These are phyloP conservation scores for Patiria miniata DNA, from an alignment of 35 echinoderm and acorn worm genomes.

Conservation along the genomic window DNA sequence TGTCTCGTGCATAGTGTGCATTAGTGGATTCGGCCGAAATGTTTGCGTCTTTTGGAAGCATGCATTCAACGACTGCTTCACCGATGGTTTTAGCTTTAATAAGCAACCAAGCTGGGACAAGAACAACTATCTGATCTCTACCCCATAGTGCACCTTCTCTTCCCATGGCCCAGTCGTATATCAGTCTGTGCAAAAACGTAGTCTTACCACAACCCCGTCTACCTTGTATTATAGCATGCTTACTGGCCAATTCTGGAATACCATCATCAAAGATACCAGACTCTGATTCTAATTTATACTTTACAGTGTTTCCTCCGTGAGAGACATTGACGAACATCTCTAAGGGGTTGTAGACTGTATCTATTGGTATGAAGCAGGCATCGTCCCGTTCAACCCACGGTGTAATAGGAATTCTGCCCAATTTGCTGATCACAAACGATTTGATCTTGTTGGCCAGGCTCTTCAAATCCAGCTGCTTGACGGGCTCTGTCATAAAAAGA, in stretches of 20 bases:
- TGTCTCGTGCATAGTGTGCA: too few species aligned
- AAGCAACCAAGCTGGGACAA: too few species aligned
- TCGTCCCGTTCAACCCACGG: background rate
- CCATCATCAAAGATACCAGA: background rate
- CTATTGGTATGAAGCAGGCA: background rate
- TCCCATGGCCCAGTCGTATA: background rate
- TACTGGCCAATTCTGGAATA: background rate
- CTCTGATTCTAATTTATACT: conserved; percentile 3
- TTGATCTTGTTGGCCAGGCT: too few species aligned
- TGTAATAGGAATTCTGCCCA: background rate
- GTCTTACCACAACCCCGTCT: background rate
- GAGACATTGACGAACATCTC: background rate
- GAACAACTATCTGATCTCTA: too few species aligned
- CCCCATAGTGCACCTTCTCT: background rate
- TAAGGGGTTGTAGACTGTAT: background rate
- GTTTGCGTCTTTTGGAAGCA: too few species aligned
- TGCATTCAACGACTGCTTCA: too few species aligned
- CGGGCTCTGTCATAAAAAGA: too few species aligned
- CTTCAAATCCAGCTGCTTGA: too few species aligned
- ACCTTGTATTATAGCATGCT: background rate
- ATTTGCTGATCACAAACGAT: background rate
- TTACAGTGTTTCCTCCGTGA: background rate
- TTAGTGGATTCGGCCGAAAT: too few species aligned
- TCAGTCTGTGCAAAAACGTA: background rate
- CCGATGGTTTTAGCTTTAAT: too few species aligned